Conservation (phyloP, 2,888 invertebrate species). For the Spicauda simplicius region DNA sequence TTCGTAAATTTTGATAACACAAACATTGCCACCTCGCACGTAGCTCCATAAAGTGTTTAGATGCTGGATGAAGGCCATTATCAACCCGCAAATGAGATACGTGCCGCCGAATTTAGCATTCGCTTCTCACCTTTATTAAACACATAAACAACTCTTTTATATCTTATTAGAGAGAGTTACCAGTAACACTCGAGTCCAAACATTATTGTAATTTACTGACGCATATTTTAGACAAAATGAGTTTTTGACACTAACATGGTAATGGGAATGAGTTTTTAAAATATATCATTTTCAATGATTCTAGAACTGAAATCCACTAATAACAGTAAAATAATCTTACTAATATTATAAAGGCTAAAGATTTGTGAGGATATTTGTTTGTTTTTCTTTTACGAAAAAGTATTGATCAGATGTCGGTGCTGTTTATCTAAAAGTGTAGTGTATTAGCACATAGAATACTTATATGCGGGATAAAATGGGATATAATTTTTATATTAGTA, state of each 20-base stretch:
- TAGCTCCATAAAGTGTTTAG: slow-evolving; percentile 47
- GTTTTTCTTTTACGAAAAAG: no score
- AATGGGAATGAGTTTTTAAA: no score
- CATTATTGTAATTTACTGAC: neutral
- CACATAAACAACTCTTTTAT: slow-evolving; percentile 38
- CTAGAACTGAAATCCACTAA: no score
- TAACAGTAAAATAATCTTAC: no score
- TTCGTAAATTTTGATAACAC: neutral
- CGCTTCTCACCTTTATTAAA: slow-evolving; percentile 29
- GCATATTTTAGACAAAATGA: neutral
- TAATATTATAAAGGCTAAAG: no score
- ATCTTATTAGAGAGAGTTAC: slow-evolving; percentile 2
- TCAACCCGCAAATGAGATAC: slow-evolving; percentile 62
- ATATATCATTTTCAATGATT: no score
- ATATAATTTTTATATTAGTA: no score
- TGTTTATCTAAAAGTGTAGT: no score
- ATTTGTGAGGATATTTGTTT: no score
- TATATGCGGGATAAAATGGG: no score
- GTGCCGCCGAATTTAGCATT: slow-evolving; percentile 44
- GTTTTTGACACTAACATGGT: neutral
- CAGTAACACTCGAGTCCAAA: neutral
- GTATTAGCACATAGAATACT: no score
- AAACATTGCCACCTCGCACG: slow-evolving; percentile 48
- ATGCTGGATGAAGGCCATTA: slow-evolving; percentile 53
- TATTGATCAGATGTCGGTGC: no score